phyloP scores from a whole-genome alignment of 2,888 invertebrate genomes.

The Acleris emargana region DNA sequence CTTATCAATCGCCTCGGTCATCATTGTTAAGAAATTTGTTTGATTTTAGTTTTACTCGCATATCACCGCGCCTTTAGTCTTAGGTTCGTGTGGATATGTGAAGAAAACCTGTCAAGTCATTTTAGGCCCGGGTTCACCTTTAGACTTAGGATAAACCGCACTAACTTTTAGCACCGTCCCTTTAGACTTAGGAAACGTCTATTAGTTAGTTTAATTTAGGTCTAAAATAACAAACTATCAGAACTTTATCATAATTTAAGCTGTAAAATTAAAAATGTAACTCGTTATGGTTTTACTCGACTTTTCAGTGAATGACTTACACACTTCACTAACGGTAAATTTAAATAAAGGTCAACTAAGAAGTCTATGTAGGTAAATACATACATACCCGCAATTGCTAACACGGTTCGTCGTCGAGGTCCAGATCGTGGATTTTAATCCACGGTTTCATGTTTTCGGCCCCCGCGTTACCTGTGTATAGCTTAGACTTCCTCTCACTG shows the following conservation, averaged over 20 bases:
- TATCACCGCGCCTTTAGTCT: conserved; percentile 1
- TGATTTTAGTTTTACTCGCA: background rate
- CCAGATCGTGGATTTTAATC: conserved; percentile 22
- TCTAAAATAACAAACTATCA: background rate
- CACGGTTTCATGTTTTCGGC: conserved; percentile 35
- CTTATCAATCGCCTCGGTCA: background rate
- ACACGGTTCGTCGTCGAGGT: background rate
- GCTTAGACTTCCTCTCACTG: conserved; percentile 20
- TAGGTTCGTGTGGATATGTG: conserved; percentile 1
- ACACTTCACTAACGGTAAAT: background rate
- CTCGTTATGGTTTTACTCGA: background rate
- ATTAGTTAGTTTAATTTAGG: background rate
- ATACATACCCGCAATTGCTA: background rate
- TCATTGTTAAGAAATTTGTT: background rate
- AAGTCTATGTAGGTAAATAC: background rate
- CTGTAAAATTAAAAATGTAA: background rate
- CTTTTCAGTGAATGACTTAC: background rate
- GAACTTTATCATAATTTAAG: background rate
- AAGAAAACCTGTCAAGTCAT: background rate
- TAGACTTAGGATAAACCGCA: background rate
- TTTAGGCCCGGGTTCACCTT: background rate
- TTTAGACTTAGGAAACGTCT: conserved; percentile 1
- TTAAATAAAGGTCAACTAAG: background rate
- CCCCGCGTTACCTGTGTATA: conserved; percentile 13
- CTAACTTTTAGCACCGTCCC: conserved; percentile 2